Conservation (phyloP, 1,140 invertebrate species). For the Philopotamus ludificatus region DNA sequence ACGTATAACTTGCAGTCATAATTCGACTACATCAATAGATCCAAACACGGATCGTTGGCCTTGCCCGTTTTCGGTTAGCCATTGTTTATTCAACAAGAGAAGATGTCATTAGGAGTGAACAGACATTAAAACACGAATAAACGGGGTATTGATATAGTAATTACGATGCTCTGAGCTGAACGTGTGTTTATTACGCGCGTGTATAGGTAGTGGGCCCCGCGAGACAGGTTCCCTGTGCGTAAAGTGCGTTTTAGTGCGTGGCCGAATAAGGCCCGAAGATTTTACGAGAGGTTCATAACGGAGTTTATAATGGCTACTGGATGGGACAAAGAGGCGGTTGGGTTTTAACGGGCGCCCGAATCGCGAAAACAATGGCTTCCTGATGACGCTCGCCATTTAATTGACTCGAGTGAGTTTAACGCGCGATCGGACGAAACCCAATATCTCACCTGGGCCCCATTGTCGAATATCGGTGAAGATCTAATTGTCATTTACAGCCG, state of each 20-base stretch:
- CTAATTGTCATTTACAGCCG: not conserved
- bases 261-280: not conserved
- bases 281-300: constrained; percentile 6
- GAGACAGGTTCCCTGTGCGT: too few species aligned
- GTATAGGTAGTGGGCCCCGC: not conserved
- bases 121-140: not conserved
- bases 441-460: not conserved
- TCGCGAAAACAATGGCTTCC: constrained; percentile 1
- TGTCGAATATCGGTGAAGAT: not conserved
- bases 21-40: too few species aligned
- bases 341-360: not conserved
- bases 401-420: constrained; percentile 8
- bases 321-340: constrained; percentile 13
- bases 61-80: not conserved
- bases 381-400: not conserved
- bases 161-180: constrained; percentile 9
- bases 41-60: too few species aligned
- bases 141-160: constrained; percentile 14
- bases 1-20: too few species aligned
- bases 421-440: not conserved
- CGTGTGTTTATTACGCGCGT: not conserved
- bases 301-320: constrained; percentile 7
- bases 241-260: not conserved
- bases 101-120: not conserved
- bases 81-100: too few species aligned